These are phyloP conservation scores for Ameiurus melas DNA, from an alignment of 2,113 vertebrate species.

Conservation along the genomic window DNA sequence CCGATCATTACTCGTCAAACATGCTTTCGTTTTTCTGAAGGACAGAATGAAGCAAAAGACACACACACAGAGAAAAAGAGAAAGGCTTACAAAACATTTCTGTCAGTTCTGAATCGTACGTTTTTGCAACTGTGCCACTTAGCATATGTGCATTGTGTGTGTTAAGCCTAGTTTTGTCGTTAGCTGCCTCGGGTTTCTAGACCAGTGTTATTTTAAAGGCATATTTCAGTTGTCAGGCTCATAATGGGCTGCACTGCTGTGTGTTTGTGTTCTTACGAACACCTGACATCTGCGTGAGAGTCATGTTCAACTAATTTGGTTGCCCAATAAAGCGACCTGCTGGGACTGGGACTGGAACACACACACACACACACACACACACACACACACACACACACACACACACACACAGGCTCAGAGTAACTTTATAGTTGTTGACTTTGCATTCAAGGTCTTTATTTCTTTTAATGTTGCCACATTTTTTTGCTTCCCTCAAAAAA, in stretches of 20 bases:
- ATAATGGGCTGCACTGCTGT: constrained; percentile 28
- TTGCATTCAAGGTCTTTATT: constrained; percentile 36
- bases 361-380: constrained; percentile 29
- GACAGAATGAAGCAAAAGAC: background rate
- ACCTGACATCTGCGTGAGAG: constrained; percentile 53
- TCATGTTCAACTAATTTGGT: constrained; percentile 48
- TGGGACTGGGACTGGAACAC: constrained; percentile 35
- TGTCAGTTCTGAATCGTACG: background rate
- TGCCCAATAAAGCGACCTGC: constrained; percentile 46
- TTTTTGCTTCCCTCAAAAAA: constrained; percentile 15
- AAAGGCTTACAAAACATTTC: background rate
- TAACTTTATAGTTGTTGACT: constrained; percentile 45
- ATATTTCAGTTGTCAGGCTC: constrained; percentile 13
- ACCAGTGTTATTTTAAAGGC: constrained; percentile 25
- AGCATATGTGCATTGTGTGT: background rate
- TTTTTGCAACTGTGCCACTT: background rate
- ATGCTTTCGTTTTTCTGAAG: background rate
- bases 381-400: background rate
- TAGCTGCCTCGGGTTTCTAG: background rate
- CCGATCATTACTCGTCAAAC: constrained; percentile 28
- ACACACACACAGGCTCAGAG: background rate
- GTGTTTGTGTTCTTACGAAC: constrained; percentile 42
- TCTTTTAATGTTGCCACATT: constrained; percentile 7
- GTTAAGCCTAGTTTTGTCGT: background rate
- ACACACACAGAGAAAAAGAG: background rate